Evolutionary conservation across 2,797 vertebrate genomes (phyloP).

Genomic region (Enteromius mattozi): DNA sequence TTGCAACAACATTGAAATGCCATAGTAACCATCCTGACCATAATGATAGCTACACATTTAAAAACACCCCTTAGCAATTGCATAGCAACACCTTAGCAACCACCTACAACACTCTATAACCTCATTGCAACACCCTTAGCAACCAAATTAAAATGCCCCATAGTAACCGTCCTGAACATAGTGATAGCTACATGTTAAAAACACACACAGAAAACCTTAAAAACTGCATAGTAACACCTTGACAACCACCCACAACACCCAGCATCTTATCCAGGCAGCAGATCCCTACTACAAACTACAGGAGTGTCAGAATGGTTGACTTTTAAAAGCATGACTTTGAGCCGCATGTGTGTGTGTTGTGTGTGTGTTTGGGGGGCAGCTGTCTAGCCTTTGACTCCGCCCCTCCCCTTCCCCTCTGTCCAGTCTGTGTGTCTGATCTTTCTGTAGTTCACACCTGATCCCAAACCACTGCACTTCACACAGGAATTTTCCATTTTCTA

Average conservation of each 20-base stretch:
- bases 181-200: background rate
- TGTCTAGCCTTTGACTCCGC: slow-evolving; percentile 65
- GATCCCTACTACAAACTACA: background rate
- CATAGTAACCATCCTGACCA: background rate
- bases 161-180: background rate
- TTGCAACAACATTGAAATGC: background rate
- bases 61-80: background rate
- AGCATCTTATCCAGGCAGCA: background rate
- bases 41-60: too few relatives aligned
- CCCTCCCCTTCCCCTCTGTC: slow-evolving; percentile 65
- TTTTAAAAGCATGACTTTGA: slow-evolving; percentile 3
- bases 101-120: background rate
- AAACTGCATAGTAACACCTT: background rate
- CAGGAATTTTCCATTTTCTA: slow-evolving; percentile 85
- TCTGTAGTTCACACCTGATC: slow-evolving; percentile 81
- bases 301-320: background rate
- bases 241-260: background rate
- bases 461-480: slow-evolving; percentile 80
- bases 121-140: background rate
- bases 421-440: slow-evolving; percentile 71
- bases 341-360: background rate
- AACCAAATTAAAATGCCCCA: background rate
- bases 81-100: background rate
- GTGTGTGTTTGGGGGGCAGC: slow-evolving; percentile 68
- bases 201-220: background rate